These are phyloP conservation scores for Leptinotarsa undecemlineata DNA, from an alignment of 1,140 invertebrate species.

Conservation along the genomic window DNA sequence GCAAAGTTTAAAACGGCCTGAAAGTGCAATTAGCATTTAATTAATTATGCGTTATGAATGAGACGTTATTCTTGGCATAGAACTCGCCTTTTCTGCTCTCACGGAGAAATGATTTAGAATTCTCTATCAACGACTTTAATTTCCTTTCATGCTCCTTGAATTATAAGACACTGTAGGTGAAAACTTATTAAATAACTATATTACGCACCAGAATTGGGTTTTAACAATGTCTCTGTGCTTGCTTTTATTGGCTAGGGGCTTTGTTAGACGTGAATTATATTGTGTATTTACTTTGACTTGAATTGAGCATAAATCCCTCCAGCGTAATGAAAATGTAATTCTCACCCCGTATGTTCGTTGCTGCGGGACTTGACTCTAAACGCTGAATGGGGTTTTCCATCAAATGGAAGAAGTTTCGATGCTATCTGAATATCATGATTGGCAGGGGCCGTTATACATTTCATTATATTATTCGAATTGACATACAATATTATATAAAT, in stretches of 20 bases:
- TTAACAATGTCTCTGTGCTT: conserved; percentile 21
- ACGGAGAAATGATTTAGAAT: conserved; percentile 44
- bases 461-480: too few species aligned
- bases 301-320: conserved; percentile 4
- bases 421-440: too few species aligned
- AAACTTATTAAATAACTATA: conserved; percentile 29
- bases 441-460: too few species aligned
- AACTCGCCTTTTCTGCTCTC: conserved; percentile 39
- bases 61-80: conserved; percentile 31
- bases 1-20: conserved; percentile 50
- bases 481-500: too few species aligned
- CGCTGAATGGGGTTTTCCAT: too few species aligned
- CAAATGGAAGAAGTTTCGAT: too few species aligned
- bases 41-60: conserved; percentile 55
- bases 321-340: conserved; percentile 1
- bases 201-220: conserved; percentile 28
- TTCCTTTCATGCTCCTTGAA: conserved; percentile 41
- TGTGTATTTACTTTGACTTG: conserved; percentile 17
- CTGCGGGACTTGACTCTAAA: not conserved
- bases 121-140: conserved; percentile 38
- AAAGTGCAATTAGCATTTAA: conserved; percentile 55
- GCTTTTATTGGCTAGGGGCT: conserved; percentile 18
- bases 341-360: not conserved
- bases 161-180: conserved; percentile 29
- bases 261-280: conserved; percentile 18